Percentiles rank a stretch among this genome's conserved stretches.
These are phyloP conservation scores for Ostrea denselamellosa DNA, from an alignment of 1,140 invertebrate genomes.

Conservation along the genomic window DNA sequence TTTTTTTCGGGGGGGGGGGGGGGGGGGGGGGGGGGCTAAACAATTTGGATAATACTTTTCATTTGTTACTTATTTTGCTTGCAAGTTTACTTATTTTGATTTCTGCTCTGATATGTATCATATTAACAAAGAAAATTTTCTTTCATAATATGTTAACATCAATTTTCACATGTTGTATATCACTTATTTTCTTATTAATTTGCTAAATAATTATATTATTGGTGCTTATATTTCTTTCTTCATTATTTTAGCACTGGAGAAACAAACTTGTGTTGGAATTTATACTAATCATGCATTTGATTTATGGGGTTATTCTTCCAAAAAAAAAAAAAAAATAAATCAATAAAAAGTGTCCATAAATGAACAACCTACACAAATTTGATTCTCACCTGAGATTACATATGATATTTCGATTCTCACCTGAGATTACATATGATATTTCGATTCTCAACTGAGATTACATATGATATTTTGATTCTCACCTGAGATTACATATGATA, in stretches of 20 bases:
- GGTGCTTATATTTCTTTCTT: background rate
- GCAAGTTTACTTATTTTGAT: background rate
- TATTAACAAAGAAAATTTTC: background rate
- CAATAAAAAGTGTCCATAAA: background rate
- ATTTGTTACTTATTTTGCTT: background rate
- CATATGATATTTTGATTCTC: background rate
- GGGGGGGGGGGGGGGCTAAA: background rate
- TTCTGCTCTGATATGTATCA: background rate
- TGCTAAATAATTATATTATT: background rate
- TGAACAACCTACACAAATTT: background rate
- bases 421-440: background rate
- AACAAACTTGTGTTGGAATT: background rate
- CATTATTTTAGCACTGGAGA: background rate
- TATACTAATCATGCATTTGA: background rate
- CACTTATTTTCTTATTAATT: background rate
- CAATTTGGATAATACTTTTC: background rate
- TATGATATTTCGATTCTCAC: background rate
- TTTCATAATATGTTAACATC: background rate
- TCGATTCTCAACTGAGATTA: background rate
- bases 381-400: background rate
- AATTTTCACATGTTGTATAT: background rate
- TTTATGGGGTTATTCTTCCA: background rate
- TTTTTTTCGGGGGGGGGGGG: background rate
- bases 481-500: background rate
- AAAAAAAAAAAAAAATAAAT: background rate